Evolutionary conservation across 2,888 invertebrate genomes (phyloP), one percentile per base, ranked within the genome.

Genomic region (Leptopilina syphax): DNA sequence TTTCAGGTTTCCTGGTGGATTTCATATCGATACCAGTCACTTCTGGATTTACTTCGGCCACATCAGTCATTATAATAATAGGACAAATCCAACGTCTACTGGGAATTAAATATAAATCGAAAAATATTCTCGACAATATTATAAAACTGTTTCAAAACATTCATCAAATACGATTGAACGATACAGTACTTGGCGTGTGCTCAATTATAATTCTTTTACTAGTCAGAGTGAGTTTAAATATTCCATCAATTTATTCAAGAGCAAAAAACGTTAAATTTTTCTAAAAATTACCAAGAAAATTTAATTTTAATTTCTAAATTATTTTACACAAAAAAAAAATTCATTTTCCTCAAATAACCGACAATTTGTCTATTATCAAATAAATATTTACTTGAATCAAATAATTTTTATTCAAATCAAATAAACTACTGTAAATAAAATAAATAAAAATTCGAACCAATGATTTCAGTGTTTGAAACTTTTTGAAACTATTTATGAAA

Each of bases 11-110:
- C 91, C 92, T 97, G 84, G 96, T 97, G 79, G 96, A 96, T 86
- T 95, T 97, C 89, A 97, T 97, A 86, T 96, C 97, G 0, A 94
- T 95, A 44, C 95, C 97, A 10, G 96, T 97, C 77, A 96, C 96
- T 24, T 95, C 95, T 84, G 97, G 96, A 1, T 97, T 97, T 91
- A 97, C 97, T 65, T 95, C 97, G 1, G 97, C 96, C 10, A 96
- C 96, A 27, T 96, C 97, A 0, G 91, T 96, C 12, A 96, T 96
- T 86, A 96, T 97, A 85, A 94, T 95, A 65, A 93, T 94, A 57
- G 94, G 96, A 7, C 97, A 97, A 92, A 85, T 96, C 13, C 96
- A 96, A 92, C 95, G 95, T 77, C 92, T 97, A 73, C 92, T 97
- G 47, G 97, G 97, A 9, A 92, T 97, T 54, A 93, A 93, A 85